Evolutionary conservation across 1,140 invertebrate species (phyloP).

Genomic region (Drosophila nikananu): DNA sequence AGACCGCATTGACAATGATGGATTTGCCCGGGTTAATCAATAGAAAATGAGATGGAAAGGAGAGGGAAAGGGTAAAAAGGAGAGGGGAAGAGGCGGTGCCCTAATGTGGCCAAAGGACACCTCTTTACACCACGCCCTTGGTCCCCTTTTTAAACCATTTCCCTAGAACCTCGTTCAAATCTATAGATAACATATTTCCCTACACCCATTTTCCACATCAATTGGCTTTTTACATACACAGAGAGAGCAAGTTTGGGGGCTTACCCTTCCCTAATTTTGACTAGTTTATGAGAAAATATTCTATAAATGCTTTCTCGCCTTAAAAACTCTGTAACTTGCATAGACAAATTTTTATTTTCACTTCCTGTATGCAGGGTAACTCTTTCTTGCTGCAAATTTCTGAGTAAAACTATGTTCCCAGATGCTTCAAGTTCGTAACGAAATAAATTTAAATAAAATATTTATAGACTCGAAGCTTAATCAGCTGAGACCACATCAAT

Average conservation of each 20-base stretch:
- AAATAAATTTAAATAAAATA: conserved; percentile 39
- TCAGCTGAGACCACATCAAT: conserved; percentile 38
- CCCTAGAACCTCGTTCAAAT: background rate
- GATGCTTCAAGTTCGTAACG: conserved; percentile 6
- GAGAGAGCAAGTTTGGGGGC: background rate
- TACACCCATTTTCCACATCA: conserved; percentile 4
- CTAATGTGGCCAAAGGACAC: conserved; percentile 26
- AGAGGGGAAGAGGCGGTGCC: background rate
- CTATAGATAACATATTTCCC: background rate
- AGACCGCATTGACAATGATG: conserved; percentile 76
- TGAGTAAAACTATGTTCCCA: conserved; percentile 5
- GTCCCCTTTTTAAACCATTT: background rate
- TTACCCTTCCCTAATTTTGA: conserved; percentile 9
- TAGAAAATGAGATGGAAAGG: conserved; percentile 64
- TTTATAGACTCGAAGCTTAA: conserved; percentile 40
- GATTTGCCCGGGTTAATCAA: conserved; percentile 77
- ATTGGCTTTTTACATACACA: conserved; percentile 7
- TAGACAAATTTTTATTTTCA: conserved; percentile 28
- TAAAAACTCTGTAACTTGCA: conserved; percentile 22
- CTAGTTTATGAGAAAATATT: conserved; percentile 73
- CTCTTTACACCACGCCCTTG: background rate
- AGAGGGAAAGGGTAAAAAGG: background rate
- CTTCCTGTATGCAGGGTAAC: conserved; percentile 13
- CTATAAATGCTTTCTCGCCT: conserved; percentile 66
- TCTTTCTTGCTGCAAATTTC: background rate